These are phyloP conservation scores for Macrobrachium nipponense DNA, from an alignment of 1,140 invertebrate species.

Conservation along the genomic window DNA sequence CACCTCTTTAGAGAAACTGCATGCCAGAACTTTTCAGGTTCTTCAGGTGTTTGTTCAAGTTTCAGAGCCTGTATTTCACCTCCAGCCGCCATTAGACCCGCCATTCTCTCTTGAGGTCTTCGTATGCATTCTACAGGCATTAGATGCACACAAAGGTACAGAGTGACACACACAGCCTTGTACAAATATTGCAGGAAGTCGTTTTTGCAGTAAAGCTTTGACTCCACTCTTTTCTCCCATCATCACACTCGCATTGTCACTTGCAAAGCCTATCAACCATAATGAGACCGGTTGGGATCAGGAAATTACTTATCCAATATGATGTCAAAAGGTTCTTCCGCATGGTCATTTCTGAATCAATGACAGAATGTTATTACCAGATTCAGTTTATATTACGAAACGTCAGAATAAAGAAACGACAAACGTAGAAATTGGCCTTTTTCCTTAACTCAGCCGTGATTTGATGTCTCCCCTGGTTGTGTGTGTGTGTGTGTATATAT, in stretches of 20 bases:
- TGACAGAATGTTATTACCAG: too few relatives aligned
- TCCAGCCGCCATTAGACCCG: not conserved
- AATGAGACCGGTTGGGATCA: too few relatives aligned
- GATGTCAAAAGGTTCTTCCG: too few relatives aligned
- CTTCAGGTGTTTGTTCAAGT: not conserved
- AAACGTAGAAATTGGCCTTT: too few relatives aligned
- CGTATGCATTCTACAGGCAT: slow-evolving; percentile 13
- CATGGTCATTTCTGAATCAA: too few relatives aligned
- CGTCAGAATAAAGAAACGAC: too few relatives aligned
- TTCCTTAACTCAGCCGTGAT: too few relatives aligned
- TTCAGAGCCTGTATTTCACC: slow-evolving; percentile 22
- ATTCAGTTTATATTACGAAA: too few relatives aligned
- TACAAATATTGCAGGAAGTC: slow-evolving; percentile 34
- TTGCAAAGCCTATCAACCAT: slow-evolving; percentile 57
- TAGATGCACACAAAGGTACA: slow-evolving; percentile 33
- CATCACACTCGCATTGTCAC: slow-evolving; percentile 55
- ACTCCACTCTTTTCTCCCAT: slow-evolving; percentile 45
- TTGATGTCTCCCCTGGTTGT: too few relatives aligned
- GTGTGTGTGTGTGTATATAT: too few relatives aligned
- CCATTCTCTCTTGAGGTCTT: slow-evolving; percentile 15
- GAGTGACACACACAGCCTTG: slow-evolving; percentile 47
- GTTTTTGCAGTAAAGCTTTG: slow-evolving; percentile 33
- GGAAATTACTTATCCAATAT: too few relatives aligned
- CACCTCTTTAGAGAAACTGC: not conserved
- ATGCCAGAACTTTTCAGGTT: slow-evolving; percentile 32